Percentiles rank a stretch among this genome's conserved stretches.
These are phyloP conservation scores for Chionomys nivalis DNA, from an alignment of 2,113 vertebrate species.

Conservation along the genomic window DNA sequence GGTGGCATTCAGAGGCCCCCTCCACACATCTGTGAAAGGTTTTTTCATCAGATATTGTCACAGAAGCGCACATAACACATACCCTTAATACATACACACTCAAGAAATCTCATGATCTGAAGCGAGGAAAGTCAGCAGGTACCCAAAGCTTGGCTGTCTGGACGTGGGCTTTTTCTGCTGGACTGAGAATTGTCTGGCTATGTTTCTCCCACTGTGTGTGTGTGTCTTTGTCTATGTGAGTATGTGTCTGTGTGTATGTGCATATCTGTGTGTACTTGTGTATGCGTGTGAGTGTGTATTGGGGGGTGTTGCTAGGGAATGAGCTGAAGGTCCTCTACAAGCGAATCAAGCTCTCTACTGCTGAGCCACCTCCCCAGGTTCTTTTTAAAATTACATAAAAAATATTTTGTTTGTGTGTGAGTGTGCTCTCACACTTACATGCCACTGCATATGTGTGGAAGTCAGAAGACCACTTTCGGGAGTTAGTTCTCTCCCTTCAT, in stretches of 20 bases:
- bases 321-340: background rate
- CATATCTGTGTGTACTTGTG: background rate
- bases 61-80: background rate
- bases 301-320: background rate
- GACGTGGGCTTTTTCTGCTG: background rate
- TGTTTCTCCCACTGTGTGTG: background rate
- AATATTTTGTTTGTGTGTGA: background rate
- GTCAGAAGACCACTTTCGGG: background rate
- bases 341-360: background rate
- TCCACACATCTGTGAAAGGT: background rate
- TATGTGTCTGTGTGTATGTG: background rate
- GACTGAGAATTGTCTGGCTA: background rate
- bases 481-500: background rate
- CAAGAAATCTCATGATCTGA: background rate
- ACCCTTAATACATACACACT: background rate
- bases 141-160: background rate
- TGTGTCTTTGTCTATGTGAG: background rate
- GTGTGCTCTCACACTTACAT: accelerated
- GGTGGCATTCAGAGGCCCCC: background rate
- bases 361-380: no score
- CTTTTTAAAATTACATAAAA: background rate
- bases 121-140: background rate
- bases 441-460: background rate
- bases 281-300: background rate
- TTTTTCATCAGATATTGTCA: background rate